These are phyloP conservation scores for Stictocephala bisonia DNA, from an alignment of 2,888 invertebrate species.

Conservation along the genomic window DNA sequence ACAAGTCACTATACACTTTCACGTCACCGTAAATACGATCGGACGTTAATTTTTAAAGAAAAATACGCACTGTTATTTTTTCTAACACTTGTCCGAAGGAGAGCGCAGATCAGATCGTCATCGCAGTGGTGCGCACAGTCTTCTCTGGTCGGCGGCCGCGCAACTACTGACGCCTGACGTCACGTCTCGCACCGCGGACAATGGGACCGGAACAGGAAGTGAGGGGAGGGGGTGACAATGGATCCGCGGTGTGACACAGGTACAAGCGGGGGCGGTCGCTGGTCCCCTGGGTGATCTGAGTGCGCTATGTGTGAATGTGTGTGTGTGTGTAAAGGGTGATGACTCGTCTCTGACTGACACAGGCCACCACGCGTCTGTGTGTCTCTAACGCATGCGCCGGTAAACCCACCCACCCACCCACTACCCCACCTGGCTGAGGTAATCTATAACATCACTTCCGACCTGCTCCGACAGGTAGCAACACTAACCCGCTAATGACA, in stretches of 20 bases:
- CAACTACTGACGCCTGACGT: slow-evolving; percentile 40
- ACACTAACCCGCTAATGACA: no score
- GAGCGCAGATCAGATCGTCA: slow-evolving; percentile 10
- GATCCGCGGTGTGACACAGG: slow-evolving; percentile 10
- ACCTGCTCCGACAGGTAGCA: slow-evolving; percentile 42
- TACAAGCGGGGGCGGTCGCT: slow-evolving; percentile 1
- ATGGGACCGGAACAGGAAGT: slow-evolving; percentile 48
- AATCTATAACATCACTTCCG: slow-evolving; percentile 49
- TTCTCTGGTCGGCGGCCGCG: slow-evolving; percentile 27
- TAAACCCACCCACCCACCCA: slow-evolving; percentile 43
- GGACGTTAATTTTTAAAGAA: no score
- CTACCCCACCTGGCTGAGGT: slow-evolving; percentile 45
- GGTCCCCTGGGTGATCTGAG: slow-evolving; percentile 6
- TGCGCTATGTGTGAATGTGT: slow-evolving; percentile 39
- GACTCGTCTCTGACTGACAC: slow-evolving; percentile 45
- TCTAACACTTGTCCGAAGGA: neutral
- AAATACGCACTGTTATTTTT: no score
- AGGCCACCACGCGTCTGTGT: neutral
- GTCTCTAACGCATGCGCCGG: slow-evolving; percentile 37
- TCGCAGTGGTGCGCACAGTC: slow-evolving; percentile 4
- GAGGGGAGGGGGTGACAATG: slow-evolving; percentile 40
- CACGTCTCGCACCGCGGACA: slow-evolving; percentile 47
- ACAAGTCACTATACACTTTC: slow-evolving; percentile 30
- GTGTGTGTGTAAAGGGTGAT: slow-evolving; percentile 45
- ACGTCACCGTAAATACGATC: neutral